These are phyloP conservation scores for Pollachius pollachius DNA, from an alignment of 2,113 vertebrate genomes.

Conservation along the genomic window DNA sequence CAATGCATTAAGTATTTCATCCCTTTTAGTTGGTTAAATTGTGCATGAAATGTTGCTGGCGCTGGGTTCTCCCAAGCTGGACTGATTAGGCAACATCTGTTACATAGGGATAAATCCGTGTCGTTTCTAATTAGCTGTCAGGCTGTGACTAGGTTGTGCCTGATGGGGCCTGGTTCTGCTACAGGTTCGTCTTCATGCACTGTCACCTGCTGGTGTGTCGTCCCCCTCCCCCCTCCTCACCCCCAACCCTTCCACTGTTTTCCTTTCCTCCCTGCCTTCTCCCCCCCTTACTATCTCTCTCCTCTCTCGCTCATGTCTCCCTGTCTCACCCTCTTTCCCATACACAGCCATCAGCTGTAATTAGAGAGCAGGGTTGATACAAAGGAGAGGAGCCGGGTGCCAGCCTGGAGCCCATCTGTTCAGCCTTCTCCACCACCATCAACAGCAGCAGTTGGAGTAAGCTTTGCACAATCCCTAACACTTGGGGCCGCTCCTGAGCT, in stretches of 20 bases:
- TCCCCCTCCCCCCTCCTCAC: conserved; percentile 77
- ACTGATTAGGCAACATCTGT: conserved; percentile 99
- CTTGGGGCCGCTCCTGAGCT: conserved; percentile 70
- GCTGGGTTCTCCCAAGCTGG: conserved; percentile 95
- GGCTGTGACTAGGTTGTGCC: conserved; percentile 94
- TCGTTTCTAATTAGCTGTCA: conserved; percentile 99
- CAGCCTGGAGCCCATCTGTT: conserved; percentile 94
- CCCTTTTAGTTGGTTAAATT: conserved; percentile 99
- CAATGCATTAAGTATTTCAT: conserved; percentile 99
- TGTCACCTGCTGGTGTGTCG: conserved; percentile 88
- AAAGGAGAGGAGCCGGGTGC: conserved; percentile 92
- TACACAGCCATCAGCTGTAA: conserved; percentile 86
- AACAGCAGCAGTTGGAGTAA: no score
- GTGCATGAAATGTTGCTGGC: conserved; percentile 99
- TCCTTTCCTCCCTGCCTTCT: conserved; percentile 28
- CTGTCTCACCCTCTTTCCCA: conserved; percentile 56
- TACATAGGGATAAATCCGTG: conserved; percentile 99
- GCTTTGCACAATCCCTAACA: conserved; percentile 42
- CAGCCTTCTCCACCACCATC: conserved; percentile 61
- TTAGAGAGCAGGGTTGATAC: conserved; percentile 94
- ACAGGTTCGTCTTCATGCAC: conserved; percentile 96
- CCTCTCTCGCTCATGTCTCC: conserved; percentile 63
- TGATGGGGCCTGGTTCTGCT: conserved; percentile 95
- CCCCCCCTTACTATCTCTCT: conserved; percentile 75
- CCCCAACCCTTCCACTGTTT: conserved; percentile 64